Conservation (phyloP, 1,140 invertebrate genomes). For the Monomorium pharaonis region DNA sequence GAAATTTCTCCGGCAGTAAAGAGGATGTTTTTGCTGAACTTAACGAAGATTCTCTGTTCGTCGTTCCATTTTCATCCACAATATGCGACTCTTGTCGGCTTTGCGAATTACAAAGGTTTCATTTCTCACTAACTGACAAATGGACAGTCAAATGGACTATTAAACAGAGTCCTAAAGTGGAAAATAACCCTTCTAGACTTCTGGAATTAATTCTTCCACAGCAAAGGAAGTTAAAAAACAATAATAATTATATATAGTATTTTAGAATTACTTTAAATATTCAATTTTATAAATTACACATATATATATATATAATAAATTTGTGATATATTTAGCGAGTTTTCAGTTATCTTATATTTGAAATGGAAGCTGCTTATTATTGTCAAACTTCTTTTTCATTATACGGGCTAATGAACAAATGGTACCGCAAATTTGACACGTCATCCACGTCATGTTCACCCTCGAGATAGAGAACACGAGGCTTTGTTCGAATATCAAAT, state of each 20-base stretch:
- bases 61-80: slow-evolving; percentile 14
- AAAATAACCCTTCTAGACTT: neutral
- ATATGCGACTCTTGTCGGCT: neutral
- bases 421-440: slow-evolving; percentile 6
- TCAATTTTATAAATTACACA: neutral
- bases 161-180: neutral
- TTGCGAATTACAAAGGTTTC: slow-evolving; percentile 6
- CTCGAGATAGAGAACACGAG: neutral
- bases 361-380: neutral
- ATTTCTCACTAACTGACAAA: slow-evolving; percentile 6
- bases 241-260: neutral
- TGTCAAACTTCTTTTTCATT: neutral
- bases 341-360: neutral
- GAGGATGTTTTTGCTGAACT: neutral
- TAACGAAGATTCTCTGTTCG: neutral
- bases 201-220: neutral
- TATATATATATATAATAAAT: neutral
- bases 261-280: neutral
- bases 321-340: neutral
- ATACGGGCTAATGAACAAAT: neutral
- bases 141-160: neutral
- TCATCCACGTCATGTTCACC: neutral
- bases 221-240: neutral
- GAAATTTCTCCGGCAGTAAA: slow-evolving; percentile 3
- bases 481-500: neutral